A percentile compares a stretch with the other conserved stretches of the same genome.
Evolutionary conservation across 2,797 vertebrate genomes (phyloP).

Genomic region (Alosa sapidissima): DNA sequence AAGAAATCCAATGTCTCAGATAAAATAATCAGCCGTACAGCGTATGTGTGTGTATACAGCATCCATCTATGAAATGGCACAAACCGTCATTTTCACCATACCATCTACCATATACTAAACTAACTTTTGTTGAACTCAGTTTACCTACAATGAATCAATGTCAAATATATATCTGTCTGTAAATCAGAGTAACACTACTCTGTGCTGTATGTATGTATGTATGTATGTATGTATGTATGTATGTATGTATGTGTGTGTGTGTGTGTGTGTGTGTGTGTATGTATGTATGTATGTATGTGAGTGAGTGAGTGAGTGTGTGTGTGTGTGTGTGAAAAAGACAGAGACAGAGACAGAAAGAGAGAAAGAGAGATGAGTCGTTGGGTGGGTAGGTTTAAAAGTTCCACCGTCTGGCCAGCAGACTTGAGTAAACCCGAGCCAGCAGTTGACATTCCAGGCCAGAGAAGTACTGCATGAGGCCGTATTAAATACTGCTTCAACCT

Average conservation of each 20-base stretch:
- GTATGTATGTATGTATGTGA: not conserved
- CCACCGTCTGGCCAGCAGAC: slow-evolving; percentile 25
- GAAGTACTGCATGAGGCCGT: slow-evolving; percentile 34
- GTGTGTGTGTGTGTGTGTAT: not conserved
- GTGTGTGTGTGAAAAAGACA: not conserved
- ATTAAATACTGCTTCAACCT: slow-evolving; percentile 50
- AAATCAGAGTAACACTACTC: no score
- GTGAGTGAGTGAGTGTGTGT: not conserved
- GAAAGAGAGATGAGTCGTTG: not conserved
- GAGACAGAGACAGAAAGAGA: slow-evolving; percentile 1
- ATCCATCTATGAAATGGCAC: no score
- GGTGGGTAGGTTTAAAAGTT: not conserved
- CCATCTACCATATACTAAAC: no score
- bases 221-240: not conserved
- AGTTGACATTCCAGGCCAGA: slow-evolving; percentile 53
- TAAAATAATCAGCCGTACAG: not conserved
- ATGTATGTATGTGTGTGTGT: not conserved
- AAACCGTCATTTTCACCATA: no score
- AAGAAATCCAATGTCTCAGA: slow-evolving; percentile 35
- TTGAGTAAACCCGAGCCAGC: not conserved
- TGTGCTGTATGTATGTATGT: not conserved
- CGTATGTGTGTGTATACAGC: slow-evolving; percentile 19
- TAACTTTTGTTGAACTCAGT: no score
- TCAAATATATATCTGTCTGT: no score
- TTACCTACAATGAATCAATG: no score